Evolutionary conservation across 2,113 vertebrate species (phyloP).

Genomic region (Ictidomys tridecemlineatus): DNA sequence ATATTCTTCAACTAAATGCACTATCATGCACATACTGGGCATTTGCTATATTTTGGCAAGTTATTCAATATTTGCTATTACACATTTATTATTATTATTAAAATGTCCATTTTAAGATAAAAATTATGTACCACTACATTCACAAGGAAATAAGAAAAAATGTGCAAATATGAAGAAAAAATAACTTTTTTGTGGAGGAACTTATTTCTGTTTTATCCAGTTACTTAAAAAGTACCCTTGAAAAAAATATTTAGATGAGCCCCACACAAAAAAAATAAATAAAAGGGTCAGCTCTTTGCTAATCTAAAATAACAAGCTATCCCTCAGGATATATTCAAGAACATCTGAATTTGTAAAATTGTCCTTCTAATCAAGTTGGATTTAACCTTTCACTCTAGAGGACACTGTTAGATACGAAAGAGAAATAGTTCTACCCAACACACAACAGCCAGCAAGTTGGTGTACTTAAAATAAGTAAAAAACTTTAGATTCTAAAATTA

Average conservation of each 20-base stretch:
- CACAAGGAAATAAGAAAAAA: conserved; percentile 29
- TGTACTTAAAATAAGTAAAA: conserved; percentile 36
- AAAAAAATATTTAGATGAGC: conserved; percentile 54
- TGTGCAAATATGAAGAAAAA: conserved; percentile 29
- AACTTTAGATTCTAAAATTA: conserved; percentile 29
- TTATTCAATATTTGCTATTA: conserved; percentile 22
- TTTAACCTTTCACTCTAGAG: conserved; percentile 66
- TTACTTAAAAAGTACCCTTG: conserved; percentile 24
- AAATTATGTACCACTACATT: conserved; percentile 14
- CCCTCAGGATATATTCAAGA: background rate
- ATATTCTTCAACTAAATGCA: conserved; percentile 44
- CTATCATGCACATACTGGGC: background rate
- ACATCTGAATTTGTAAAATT: conserved; percentile 26
- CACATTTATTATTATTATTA: conserved; percentile 13
- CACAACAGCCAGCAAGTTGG: background rate
- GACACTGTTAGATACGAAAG: conserved; percentile 32
- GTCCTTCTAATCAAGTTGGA: conserved; percentile 5
- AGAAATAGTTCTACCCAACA: background rate
- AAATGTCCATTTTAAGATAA: conserved; percentile 32
- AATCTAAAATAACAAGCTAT: conserved; percentile 27
- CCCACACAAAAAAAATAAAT: background rate
- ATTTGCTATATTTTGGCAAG: conserved; percentile 1
- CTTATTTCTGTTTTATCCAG: conserved; percentile 16
- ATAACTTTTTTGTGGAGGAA: background rate
- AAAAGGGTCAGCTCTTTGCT: background rate